A percentile compares a stretch with the other conserved stretches of the same genome.
Evolutionary conservation across 2,113 vertebrate genomes (phyloP).

Genomic region (Siniperca chuatsi): DNA sequence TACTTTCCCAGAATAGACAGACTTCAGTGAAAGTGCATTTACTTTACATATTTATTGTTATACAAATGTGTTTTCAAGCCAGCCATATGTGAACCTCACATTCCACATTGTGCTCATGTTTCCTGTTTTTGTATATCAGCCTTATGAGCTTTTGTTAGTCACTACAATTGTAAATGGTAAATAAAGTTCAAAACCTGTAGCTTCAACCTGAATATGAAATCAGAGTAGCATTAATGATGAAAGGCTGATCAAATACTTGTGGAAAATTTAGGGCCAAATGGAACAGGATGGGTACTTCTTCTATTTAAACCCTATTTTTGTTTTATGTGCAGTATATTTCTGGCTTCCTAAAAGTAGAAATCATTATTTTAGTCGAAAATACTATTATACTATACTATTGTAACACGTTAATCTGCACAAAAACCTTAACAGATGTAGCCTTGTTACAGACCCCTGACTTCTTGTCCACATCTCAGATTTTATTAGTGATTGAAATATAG

Average conservation of each 20-base stretch:
- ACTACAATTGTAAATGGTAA: background rate
- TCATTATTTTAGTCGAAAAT: background rate
- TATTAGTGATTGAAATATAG: no score
- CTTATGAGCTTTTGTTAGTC: background rate
- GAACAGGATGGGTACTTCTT: background rate
- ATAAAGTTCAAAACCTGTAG: background rate
- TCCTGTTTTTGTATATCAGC: background rate
- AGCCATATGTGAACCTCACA: background rate
- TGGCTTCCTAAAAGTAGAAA: background rate
- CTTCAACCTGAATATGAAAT: background rate
- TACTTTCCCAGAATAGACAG: background rate
- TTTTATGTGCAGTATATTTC: background rate
- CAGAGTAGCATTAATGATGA: background rate
- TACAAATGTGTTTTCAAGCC: background rate
- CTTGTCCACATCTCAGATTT: background rate
- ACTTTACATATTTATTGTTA: no score
- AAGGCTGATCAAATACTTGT: background rate
- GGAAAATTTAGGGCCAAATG: background rate
- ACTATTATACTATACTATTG: no score
- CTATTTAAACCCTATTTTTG: background rate
- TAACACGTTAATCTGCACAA: background rate
- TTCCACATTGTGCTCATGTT: background rate
- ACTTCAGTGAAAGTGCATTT: no score
- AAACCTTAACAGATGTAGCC: background rate
- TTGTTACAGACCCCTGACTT: background rate